Evolutionary conservation across 2,888 invertebrate genomes (phyloP).

Genomic region (Dryocosmus kuriphilus): DNA sequence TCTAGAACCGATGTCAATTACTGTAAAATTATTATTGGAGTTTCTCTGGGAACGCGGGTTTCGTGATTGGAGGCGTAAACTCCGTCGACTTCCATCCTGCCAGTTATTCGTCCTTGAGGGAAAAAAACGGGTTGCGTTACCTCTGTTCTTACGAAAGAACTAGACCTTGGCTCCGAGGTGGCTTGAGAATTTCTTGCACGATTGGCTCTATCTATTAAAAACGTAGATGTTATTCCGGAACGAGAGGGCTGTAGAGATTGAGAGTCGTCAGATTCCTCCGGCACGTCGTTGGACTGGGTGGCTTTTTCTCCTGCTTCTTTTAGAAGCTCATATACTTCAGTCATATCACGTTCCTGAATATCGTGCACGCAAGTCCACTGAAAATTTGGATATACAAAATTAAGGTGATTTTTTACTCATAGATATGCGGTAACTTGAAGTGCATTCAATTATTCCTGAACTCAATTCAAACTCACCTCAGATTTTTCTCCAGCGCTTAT

Average conservation of each 20-base stretch:
- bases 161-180: slow-evolving; percentile 60
- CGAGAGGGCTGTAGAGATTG: slow-evolving; percentile 67
- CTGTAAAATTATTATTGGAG: slow-evolving; percentile 40
- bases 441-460: slow-evolving; percentile 9
- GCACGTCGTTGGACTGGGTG: slow-evolving; percentile 61
- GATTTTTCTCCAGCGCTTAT: slow-evolving; percentile 91
- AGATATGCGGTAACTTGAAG: too few species aligned
- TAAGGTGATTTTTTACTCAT: not conserved
- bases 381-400: slow-evolving; percentile 56
- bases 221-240: slow-evolving; percentile 69
- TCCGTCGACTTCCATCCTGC: slow-evolving; percentile 62
- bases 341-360: slow-evolving; percentile 84
- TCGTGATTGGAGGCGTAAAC: slow-evolving; percentile 58
- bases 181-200: slow-evolving; percentile 66
- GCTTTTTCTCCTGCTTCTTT: slow-evolving; percentile 63
- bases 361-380: slow-evolving; percentile 97
- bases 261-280: slow-evolving; percentile 64
- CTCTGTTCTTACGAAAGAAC: slow-evolving; percentile 61
- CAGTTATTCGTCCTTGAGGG: slow-evolving; percentile 64
- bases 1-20: slow-evolving; percentile 2
- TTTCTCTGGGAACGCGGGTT: slow-evolving; percentile 61
- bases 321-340: slow-evolving; percentile 75
- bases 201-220: slow-evolving; percentile 69
- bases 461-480: slow-evolving; percentile 81
- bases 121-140: slow-evolving; percentile 61